A percentile compares a stretch with the other conserved stretches of the same genome.
Conservation (phyloP, 64 coral and sea anemone species). For the Pocillopora damicornis region DNA sequence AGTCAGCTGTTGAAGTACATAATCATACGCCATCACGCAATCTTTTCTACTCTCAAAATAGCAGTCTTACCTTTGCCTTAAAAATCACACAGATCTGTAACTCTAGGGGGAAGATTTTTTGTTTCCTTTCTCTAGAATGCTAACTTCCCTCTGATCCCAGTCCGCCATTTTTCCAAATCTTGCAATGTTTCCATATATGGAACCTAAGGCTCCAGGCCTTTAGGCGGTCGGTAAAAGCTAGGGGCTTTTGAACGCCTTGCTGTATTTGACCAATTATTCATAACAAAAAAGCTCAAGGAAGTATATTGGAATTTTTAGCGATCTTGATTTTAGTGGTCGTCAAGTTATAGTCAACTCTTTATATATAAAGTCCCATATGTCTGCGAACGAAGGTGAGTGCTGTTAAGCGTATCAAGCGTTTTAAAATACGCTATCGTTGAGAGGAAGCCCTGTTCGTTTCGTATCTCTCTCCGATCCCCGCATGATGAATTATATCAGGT, state of each 20-base stretch:
- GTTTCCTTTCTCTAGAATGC: not conserved
- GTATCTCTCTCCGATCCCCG: too few species aligned
- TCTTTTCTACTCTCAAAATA: not conserved
- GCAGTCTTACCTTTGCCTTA: not conserved
- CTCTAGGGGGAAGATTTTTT: not conserved
- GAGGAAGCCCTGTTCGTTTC: too few species aligned
- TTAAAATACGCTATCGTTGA: too few species aligned
- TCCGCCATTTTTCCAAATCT: slow-evolving; percentile 37
- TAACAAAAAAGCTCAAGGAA: too few species aligned
- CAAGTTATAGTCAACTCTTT: too few species aligned
- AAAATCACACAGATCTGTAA: not conserved
- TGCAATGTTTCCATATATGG: not conserved
- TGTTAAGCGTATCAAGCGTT: too few species aligned
- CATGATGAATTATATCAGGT: too few species aligned
- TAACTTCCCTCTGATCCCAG: not conserved
- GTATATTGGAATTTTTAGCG: too few species aligned
- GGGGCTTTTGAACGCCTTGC: not conserved
- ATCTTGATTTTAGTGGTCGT: too few species aligned
- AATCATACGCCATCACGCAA: not conserved
- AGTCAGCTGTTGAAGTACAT: not conserved
- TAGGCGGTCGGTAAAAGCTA: not conserved
- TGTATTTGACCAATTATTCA: not conserved
- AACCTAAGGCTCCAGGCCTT: not conserved
- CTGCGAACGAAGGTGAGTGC: too few species aligned
- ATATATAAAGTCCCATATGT: too few species aligned